Conservation (phyloP, 2,113 vertebrate species). For the Sciurus niger region DNA sequence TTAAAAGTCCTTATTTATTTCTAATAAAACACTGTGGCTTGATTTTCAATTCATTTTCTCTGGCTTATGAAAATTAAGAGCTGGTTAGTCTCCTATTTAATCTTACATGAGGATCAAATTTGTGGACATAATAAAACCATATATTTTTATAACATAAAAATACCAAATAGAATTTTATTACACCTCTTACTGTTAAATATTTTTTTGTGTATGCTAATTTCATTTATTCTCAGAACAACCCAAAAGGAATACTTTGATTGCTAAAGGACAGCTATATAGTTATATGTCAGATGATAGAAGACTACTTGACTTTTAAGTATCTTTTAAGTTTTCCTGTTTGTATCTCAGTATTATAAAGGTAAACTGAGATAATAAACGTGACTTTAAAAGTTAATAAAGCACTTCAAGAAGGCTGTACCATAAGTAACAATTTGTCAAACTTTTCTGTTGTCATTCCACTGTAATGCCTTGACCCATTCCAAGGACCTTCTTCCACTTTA, state of each 20-base stretch:
- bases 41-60: constrained; percentile 4
- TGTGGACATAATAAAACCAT: constrained; percentile 16
- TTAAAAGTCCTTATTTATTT: neutral
- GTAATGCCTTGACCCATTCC: neutral
- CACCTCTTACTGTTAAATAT: neutral
- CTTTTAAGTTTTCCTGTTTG: neutral
- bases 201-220: constrained; percentile 15
- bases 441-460: neutral
- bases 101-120: neutral
- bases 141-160: neutral
- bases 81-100: neutral
- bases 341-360: neutral
- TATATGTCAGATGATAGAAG: neutral
- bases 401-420: neutral
- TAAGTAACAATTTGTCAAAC: neutral
- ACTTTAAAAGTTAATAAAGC: neutral
- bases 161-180: neutral
- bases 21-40: neutral
- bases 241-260: neutral
- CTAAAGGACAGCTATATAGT: neutral
- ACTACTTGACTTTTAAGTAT: neutral
- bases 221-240: neutral
- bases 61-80: neutral
- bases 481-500: neutral
- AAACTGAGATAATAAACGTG: neutral